Percentiles rank a stretch among this genome's conserved stretches.
phyloP scores from a whole-genome alignment of 2,797 vertebrate genomes.

The Neosilurus hyrtlii region DNA sequence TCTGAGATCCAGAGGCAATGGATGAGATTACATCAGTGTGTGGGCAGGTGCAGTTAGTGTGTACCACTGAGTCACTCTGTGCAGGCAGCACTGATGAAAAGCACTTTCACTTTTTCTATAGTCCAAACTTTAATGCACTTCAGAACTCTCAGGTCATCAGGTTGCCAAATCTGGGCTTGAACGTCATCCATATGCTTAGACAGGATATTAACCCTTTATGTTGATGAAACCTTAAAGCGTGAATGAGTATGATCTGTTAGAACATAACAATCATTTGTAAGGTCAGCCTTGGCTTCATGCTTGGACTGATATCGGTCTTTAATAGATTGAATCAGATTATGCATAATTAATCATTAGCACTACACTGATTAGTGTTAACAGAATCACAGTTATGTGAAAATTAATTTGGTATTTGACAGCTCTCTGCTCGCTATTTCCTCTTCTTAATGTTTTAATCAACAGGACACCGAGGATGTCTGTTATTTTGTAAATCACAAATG shows the following conservation, averaged over 20 bases:
- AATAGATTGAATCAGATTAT: background rate
- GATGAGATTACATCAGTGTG: slow-evolving; percentile 45
- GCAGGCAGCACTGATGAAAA: slow-evolving; percentile 16
- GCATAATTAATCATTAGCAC: slow-evolving; percentile 1
- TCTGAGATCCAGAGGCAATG: slow-evolving; percentile 32
- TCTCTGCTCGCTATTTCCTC: background rate
- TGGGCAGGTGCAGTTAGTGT: slow-evolving; percentile 32
- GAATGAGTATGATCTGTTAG: background rate
- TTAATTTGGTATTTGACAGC: slow-evolving; percentile 10
- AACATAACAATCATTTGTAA: background rate
- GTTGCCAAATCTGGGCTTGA: background rate
- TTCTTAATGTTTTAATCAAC: slow-evolving; percentile 2
- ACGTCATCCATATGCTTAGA: background rate
- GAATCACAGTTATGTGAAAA: background rate
- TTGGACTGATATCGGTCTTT: background rate
- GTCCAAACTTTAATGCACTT: slow-evolving; percentile 4
- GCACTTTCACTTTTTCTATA: background rate
- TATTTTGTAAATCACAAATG: no score
- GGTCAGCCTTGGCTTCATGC: background rate
- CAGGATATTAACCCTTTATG: background rate
- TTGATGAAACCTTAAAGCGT: background rate
- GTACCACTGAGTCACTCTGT: slow-evolving; percentile 29
- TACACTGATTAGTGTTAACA: background rate
- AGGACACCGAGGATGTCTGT: background rate
- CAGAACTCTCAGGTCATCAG: background rate